A percentile compares a stretch with the other conserved stretches of the same genome.
phyloP scores from a whole-genome alignment of 2,797 vertebrate genomes.

The Siniperca undulata region DNA sequence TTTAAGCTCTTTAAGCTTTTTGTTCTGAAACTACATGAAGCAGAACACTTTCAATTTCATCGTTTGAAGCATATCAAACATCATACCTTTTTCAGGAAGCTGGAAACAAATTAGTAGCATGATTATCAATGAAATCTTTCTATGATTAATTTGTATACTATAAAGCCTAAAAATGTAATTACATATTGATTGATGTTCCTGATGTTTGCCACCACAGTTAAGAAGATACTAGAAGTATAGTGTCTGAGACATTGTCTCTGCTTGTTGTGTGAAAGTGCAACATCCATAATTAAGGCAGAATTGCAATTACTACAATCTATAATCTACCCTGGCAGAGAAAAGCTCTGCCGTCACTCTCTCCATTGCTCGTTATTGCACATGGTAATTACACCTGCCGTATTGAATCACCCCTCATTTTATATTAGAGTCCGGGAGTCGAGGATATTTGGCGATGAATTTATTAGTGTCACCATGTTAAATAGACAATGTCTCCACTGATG shows the following conservation, averaged over 20 bases:
- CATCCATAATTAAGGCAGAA: slow-evolving; percentile 75
- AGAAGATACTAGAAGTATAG: slow-evolving; percentile 49
- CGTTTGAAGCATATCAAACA: slow-evolving; percentile 16
- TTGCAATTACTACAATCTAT: slow-evolving; percentile 76
- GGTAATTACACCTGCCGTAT: slow-evolving; percentile 77
- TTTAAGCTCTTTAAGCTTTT: neutral
- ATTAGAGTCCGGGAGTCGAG: slow-evolving; percentile 56
- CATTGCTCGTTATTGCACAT: slow-evolving; percentile 69
- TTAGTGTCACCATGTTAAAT: slow-evolving; percentile 73
- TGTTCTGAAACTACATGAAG: slow-evolving; percentile 15
- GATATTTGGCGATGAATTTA: slow-evolving; percentile 70
- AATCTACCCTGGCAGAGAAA: slow-evolving; percentile 70
- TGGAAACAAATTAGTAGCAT: slow-evolving; percentile 41
- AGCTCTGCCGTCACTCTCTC: slow-evolving; percentile 68
- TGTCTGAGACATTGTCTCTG: slow-evolving; percentile 48
- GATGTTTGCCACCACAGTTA: slow-evolving; percentile 46
- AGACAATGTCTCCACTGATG: slow-evolving; percentile 64
- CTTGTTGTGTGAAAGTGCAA: slow-evolving; percentile 58
- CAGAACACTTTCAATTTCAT: neutral
- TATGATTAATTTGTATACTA: slow-evolving; percentile 53
- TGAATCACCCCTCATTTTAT: slow-evolving; percentile 73
- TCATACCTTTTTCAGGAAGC: slow-evolving; percentile 3
- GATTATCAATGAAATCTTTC: slow-evolving; percentile 38
- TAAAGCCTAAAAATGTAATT: slow-evolving; percentile 54
- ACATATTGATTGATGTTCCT: slow-evolving; percentile 54